Percentiles rank a stretch among this genome's conserved stretches.
Evolutionary conservation across 2,888 invertebrate species (phyloP).

Genomic region (Metellina segmentata): DNA sequence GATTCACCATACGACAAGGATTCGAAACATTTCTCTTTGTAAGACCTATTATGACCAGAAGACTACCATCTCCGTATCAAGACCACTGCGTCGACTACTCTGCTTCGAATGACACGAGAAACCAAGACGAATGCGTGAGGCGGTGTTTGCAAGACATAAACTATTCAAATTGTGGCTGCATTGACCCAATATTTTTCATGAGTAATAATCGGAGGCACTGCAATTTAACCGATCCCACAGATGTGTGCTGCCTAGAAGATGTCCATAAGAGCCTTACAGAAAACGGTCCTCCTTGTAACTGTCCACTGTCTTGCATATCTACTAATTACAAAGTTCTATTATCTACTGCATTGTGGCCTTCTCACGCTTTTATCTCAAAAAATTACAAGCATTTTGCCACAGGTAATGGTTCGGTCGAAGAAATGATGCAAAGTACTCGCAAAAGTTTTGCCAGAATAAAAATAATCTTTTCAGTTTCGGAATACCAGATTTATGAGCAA

Average conservation of each 20-base stretch:
- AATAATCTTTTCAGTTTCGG: conserved; percentile 22
- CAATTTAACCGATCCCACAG: not conserved
- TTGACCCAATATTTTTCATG: conserved; percentile 13
- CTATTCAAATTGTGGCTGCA: conserved; percentile 20
- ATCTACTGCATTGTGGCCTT: not conserved
- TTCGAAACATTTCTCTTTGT: conserved; percentile 36
- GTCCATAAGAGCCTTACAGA: not conserved
- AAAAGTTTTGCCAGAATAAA: conserved; percentile 3
- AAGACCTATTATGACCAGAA: not conserved
- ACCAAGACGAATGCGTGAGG: conserved; percentile 14
- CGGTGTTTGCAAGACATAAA: conserved; percentile 29
- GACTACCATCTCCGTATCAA: conserved; percentile 33
- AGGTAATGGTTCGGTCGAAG: no score
- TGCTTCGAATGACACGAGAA: not conserved
- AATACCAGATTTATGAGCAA: conserved; percentile 20
- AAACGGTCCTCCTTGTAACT: not conserved
- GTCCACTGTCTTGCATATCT: conserved; percentile 35
- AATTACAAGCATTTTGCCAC: no score
- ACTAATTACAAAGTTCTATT: not conserved
- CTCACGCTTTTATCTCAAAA: not conserved
- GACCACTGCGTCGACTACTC: conserved; percentile 32
- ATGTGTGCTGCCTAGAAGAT: conserved; percentile 30
- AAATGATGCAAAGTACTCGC: not conserved
- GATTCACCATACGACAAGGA: conserved; percentile 46
- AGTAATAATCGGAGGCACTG: not conserved